phyloP scores from a whole-genome alignment of 1,140 invertebrate genomes.

The silkworm (Bombyx mori) region DNA sequence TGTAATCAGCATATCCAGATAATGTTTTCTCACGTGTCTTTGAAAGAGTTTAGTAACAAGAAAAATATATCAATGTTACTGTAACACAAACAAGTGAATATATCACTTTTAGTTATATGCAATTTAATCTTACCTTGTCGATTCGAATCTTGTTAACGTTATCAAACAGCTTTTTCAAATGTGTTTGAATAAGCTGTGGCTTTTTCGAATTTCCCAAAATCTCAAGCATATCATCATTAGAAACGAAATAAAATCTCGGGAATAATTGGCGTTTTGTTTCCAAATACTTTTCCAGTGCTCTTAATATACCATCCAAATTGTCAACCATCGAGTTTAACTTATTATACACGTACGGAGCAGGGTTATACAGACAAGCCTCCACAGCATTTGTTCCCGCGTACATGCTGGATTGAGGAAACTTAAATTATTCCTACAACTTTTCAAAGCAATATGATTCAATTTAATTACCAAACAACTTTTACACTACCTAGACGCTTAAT shows the following conservation, averaged over 20 bases:
- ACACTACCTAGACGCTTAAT: no score
- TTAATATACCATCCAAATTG: conserved; percentile 78
- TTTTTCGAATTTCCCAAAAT: conserved; percentile 87
- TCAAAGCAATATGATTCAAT: no score
- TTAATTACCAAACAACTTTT: no score
- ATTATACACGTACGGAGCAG: conserved; percentile 73
- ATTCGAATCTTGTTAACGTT: conserved; percentile 85
- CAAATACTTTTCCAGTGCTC: conserved; percentile 85
- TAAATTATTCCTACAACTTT: no score
- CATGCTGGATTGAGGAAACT: conserved; percentile 48
- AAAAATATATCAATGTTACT: no score
- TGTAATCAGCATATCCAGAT: neutral
- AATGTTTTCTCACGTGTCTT: neutral
- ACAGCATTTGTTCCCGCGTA: conserved; percentile 70
- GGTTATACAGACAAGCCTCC: conserved; percentile 71
- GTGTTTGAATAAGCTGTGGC: conserved; percentile 85
- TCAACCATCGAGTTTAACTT: conserved; percentile 76
- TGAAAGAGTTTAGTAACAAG: no score
- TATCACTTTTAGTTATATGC: neutral
- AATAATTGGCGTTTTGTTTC: conserved; percentile 88
- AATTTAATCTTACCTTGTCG: conserved; percentile 67
- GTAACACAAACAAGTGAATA: neutral
- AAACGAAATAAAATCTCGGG: conserved; percentile 87
- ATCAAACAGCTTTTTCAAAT: conserved; percentile 89
- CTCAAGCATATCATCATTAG: conserved; percentile 89